Percentiles rank a stretch among this genome's conserved stretches.
Conservation (phyloP, 2,888 invertebrate genomes). For the Trachelus troglodyta region DNA sequence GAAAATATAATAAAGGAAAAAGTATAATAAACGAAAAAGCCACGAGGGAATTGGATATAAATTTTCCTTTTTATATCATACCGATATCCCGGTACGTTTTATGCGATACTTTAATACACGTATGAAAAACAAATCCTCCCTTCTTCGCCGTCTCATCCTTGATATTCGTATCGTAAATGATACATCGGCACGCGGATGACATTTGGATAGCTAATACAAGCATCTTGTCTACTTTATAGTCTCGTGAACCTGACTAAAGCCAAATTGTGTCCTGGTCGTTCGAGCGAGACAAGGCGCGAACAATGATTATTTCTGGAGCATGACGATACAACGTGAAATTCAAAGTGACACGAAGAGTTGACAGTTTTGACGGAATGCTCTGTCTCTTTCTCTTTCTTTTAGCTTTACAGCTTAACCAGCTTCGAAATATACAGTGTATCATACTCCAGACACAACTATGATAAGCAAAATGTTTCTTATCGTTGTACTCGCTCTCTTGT, state of each 20-base stretch:
- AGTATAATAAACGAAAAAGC: not conserved
- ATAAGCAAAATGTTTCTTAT: not conserved
- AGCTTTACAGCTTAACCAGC: not conserved
- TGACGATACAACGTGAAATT: not conserved
- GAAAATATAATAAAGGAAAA: not conserved
- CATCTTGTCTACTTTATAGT: not conserved
- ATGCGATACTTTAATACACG: not conserved
- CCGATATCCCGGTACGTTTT: not conserved
- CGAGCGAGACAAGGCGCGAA: not conserved
- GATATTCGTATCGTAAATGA: not conserved
- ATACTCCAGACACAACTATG: not conserved
- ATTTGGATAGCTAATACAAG: not conserved
- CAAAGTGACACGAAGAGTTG: not conserved
- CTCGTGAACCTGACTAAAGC: not conserved
- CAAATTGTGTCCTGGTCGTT: not conserved
- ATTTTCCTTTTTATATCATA: not conserved
- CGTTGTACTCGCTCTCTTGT: not conserved
- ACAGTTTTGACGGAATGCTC: not conserved
- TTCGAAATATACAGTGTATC: not conserved
- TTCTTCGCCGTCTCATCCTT: not conserved
- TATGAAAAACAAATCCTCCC: not conserved
- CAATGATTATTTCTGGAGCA: not conserved
- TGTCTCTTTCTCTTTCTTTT: not conserved
- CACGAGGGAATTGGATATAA: not conserved
- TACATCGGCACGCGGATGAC: not conserved